Evolutionary conservation across 2,113 vertebrate species (phyloP).

Genomic region (Coturnix japonica): DNA sequence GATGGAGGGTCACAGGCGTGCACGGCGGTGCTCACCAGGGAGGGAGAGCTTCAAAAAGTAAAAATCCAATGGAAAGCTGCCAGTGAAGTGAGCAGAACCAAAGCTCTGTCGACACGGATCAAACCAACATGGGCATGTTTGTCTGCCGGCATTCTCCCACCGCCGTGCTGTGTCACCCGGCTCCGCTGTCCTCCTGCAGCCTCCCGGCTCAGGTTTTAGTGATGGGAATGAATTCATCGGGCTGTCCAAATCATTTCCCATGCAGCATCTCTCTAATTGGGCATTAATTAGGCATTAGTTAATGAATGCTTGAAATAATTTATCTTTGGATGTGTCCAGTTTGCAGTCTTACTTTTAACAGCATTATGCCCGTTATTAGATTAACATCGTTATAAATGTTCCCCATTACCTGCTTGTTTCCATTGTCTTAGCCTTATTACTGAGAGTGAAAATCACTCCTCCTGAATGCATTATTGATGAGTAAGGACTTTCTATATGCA

Average conservation of each 20-base stretch:
- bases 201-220: slow-evolving; percentile 35
- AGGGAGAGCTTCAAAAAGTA: slow-evolving; percentile 43
- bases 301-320: slow-evolving; percentile 84
- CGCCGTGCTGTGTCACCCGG: background rate
- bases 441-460: slow-evolving; percentile 66
- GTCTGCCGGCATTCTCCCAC: slow-evolving; percentile 6
- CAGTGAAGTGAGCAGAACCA: background rate
- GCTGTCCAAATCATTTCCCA: slow-evolving; percentile 75
- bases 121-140: slow-evolving; percentile 18
- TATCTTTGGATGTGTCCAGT: slow-evolving; percentile 81
- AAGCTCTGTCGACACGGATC: background rate
- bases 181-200: background rate
- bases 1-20: background rate
- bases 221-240: slow-evolving; percentile 43
- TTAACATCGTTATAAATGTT: slow-evolving; percentile 78
- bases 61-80: slow-evolving; percentile 29
- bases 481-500: slow-evolving; percentile 74
- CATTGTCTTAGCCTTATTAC: slow-evolving; percentile 72
- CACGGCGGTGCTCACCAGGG: background rate
- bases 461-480: slow-evolving; percentile 76
- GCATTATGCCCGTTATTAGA: slow-evolving; percentile 73
- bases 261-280: slow-evolving; percentile 79
- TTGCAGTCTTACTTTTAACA: slow-evolving; percentile 75
- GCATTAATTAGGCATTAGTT: slow-evolving; percentile 84
- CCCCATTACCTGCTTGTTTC: slow-evolving; percentile 79